These are phyloP conservation scores for Odontamblyopus rebecca DNA, from an alignment of 2,797 vertebrate genomes.

Conservation along the genomic window DNA sequence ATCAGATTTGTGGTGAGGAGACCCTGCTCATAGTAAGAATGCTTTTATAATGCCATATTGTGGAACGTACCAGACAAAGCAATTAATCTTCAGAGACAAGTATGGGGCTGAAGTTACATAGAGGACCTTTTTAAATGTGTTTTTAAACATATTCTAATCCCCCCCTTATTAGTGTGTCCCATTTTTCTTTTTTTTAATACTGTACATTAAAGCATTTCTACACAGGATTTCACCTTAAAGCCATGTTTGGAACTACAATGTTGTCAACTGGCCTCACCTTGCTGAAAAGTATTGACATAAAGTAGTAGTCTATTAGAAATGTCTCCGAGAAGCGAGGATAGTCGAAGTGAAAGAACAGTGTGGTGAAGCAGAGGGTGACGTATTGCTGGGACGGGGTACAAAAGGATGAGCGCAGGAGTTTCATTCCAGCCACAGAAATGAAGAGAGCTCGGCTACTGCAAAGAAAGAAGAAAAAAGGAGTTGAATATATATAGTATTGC, in stretches of 20 bases:
- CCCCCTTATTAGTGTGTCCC: too few relatives aligned
- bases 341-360: constrained; percentile 91
- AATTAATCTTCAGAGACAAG: too few relatives aligned
- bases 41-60: too few relatives aligned
- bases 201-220: background rate
- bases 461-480: background rate
- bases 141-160: too few relatives aligned
- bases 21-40: too few relatives aligned
- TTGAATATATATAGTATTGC: background rate
- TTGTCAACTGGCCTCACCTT: constrained; percentile 74
- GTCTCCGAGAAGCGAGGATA: constrained; percentile 89
- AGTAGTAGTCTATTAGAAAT: constrained; percentile 90
- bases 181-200: too few relatives aligned
- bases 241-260: background rate
- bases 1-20: too few relatives aligned
- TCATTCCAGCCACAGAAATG: constrained; percentile 90
- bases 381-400: constrained; percentile 88
- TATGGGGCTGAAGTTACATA: too few relatives aligned
- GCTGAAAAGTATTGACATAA: constrained; percentile 92
- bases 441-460: constrained; percentile 85
- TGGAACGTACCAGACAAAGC: too few relatives aligned
- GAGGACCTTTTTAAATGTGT: too few relatives aligned
- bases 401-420: constrained; percentile 88
- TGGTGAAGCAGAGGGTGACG: constrained; percentile 89
- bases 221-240: background rate